Percentiles rank a stretch among this genome's conserved stretches.
Conservation (phyloP, 2,113 vertebrate genomes). For the Cnemophilus loriae region DNA sequence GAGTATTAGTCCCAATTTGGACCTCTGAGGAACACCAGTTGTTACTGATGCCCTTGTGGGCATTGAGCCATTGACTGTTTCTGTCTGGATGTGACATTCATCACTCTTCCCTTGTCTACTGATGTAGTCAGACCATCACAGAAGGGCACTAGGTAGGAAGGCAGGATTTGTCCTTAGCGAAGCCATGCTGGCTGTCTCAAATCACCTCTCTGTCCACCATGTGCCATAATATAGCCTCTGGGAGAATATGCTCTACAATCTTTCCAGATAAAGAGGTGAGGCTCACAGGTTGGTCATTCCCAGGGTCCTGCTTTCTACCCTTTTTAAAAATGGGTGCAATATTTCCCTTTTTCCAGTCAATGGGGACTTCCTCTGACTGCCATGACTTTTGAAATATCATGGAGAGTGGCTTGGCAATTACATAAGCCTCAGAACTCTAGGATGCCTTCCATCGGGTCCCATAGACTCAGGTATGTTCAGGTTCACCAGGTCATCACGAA, state of each 20-base stretch:
- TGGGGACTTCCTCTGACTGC: not conserved
- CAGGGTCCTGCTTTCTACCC: not conserved
- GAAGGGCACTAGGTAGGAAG: not conserved
- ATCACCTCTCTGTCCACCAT: not conserved
- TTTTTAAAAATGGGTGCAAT: not conserved
- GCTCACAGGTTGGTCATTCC: accelerated
- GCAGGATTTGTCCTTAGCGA: not conserved
- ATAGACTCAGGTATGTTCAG: not conserved
- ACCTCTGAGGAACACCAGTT: not conserved
- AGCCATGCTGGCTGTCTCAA: not conserved
- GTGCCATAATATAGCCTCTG: not conserved
- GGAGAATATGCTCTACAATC: not conserved
- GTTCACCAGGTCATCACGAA: accelerated
- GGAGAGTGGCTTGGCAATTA: not conserved
- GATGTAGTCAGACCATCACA: not conserved
- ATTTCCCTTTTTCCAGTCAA: not conserved
- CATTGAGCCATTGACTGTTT: not conserved
- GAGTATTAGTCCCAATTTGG: not conserved
- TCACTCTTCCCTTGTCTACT: not conserved
- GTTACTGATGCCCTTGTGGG: not conserved
- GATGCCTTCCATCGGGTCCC: not conserved
- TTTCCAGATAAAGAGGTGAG: not conserved
- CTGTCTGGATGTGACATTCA: not conserved
- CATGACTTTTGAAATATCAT: not conserved
- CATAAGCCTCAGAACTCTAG: not conserved